Conservation (phyloP, 2,113 vertebrate species). For the Cairina moschata region DNA sequence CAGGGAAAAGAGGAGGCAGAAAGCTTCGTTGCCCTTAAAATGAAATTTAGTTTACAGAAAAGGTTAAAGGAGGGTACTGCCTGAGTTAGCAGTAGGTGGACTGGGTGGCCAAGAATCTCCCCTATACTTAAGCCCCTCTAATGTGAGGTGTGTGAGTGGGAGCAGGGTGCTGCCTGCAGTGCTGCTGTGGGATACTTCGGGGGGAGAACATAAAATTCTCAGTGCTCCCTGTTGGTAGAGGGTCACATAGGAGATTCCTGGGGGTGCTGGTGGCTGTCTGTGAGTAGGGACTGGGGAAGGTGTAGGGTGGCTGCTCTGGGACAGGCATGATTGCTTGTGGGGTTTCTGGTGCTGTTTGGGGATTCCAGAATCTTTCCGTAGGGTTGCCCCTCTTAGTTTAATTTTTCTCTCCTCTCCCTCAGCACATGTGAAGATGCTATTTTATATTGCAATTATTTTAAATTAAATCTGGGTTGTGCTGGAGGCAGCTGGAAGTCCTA, state of each 20-base stretch:
- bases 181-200: not conserved
- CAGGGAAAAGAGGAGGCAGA: not conserved
- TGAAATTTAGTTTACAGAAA: not conserved
- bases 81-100: not conserved
- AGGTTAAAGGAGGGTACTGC: not conserved
- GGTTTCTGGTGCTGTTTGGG: slow-evolving; percentile 39
- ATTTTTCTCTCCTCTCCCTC: slow-evolving; percentile 69
- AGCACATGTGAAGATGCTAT: slow-evolving; percentile 42
- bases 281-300: not conserved
- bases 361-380: slow-evolving; percentile 50
- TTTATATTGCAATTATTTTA: slow-evolving; percentile 71
- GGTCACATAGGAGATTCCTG: not conserved
- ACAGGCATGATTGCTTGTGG: not conserved
- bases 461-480: slow-evolving; percentile 70
- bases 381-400: slow-evolving; percentile 68
- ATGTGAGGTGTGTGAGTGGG: not conserved
- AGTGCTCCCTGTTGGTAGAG: not conserved
- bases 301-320: not conserved
- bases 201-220: not conserved
- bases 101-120: not conserved
- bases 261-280: not conserved
- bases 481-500: slow-evolving; percentile 43
- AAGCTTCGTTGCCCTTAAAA: slow-evolving; percentile 33
- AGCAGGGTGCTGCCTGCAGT: not conserved
- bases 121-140: not conserved